Percentiles rank a stretch among this genome's conserved stretches.
Conservation (phyloP, 2,888 invertebrate species). For the Parapristionchus giblindavisi region DNA sequence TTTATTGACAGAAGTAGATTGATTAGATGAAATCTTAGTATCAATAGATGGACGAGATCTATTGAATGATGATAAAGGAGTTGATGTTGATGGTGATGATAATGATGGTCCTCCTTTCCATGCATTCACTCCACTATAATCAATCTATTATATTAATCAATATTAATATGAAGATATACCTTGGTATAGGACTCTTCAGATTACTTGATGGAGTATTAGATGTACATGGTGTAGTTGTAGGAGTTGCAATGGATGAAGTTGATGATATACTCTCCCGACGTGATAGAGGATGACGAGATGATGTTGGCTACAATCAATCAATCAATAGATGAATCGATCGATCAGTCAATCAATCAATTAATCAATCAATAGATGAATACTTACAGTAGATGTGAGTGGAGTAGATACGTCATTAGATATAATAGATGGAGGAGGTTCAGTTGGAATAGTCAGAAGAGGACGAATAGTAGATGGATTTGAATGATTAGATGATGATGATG, state of each 20-base stretch:
- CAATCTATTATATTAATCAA: background rate
- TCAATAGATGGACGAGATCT: background rate
- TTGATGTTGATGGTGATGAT: constrained; percentile 1
- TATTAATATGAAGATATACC: background rate
- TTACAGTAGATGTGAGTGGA: too few relatives aligned
- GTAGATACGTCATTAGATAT: too few relatives aligned
- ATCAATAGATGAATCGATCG: background rate
- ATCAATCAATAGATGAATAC: too few relatives aligned
- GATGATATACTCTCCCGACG: constrained; percentile 17
- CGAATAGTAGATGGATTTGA: too few relatives aligned
- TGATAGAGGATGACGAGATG: constrained; percentile 20
- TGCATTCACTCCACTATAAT: background rate
- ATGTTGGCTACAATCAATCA: background rate
- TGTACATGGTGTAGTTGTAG: background rate
- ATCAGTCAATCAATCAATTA: too few relatives aligned
- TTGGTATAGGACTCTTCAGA: constrained; percentile 20
- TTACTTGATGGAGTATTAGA: background rate
- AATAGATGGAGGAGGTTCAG: too few relatives aligned
- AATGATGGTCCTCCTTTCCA: constrained; percentile 23
- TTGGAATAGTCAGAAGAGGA: too few relatives aligned
- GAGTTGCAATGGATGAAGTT: constrained; percentile 7
- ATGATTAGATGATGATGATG: too few relatives aligned
- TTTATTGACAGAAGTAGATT: background rate
- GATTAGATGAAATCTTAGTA: constrained; percentile 2
- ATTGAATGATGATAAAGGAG: constrained; percentile 5